These are phyloP conservation scores for Drosophila funebris DNA, from an alignment of 1,140 invertebrate genomes.

Conservation along the genomic window DNA sequence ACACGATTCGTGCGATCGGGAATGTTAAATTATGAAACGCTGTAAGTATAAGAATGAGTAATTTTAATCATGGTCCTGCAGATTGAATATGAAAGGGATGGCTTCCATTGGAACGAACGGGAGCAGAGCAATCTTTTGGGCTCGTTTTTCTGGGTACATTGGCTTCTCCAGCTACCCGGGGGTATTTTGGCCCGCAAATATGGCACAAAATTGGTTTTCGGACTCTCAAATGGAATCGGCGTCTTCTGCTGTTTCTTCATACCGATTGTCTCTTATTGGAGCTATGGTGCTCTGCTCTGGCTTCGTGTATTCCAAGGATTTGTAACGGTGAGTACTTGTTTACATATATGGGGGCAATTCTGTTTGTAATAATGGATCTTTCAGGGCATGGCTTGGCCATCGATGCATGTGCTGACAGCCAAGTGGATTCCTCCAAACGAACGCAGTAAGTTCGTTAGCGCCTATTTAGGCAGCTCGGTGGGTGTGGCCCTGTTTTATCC, in stretches of 20 bases:
- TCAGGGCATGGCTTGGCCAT: constrained; percentile 92
- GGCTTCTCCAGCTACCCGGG: constrained; percentile 90
- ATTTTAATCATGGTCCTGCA: constrained; percentile 28
- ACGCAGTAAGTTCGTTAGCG: constrained; percentile 89
- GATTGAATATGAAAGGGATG: constrained; percentile 74
- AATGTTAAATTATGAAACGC: no score
- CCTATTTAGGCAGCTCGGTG: constrained; percentile 88
- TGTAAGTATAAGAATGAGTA: background rate
- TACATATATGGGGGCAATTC: background rate
- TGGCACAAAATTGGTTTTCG: constrained; percentile 90
- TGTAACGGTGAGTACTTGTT: constrained; percentile 86
- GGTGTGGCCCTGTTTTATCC: constrained; percentile 89
- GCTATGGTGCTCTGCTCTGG: constrained; percentile 86
- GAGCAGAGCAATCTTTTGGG: constrained; percentile 89
- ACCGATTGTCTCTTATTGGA: constrained; percentile 87
- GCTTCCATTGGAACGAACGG: constrained; percentile 88
- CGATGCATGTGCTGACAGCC: constrained; percentile 90
- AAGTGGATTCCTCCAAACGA: constrained; percentile 93
- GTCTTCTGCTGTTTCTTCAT: constrained; percentile 89
- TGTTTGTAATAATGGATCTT: constrained; percentile 22
- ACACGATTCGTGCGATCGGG: no score
- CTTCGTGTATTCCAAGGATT: constrained; percentile 90
- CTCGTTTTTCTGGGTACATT: constrained; percentile 91
- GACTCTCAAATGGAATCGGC: constrained; percentile 88
- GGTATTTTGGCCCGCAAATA: constrained; percentile 88